phyloP scores from a whole-genome alignment of 1,140 invertebrate species.

The Neotoxoptera formosana region DNA sequence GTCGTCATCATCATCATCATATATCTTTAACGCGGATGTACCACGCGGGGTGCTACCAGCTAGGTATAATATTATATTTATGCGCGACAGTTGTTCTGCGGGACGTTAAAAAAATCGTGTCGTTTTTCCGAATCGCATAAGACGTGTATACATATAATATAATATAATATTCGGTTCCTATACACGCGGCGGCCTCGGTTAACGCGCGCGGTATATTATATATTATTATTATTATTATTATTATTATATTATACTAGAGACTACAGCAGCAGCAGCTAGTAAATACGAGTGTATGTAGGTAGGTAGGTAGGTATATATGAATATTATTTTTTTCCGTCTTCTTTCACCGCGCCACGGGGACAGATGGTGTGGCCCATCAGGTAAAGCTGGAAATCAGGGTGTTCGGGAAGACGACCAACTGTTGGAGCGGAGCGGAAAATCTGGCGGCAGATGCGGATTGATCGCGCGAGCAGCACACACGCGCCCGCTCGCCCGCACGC shows the following conservation, averaged over 20 bases:
- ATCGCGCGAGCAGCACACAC: constrained; percentile 39
- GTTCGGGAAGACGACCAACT: constrained; percentile 55
- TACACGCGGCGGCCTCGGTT: too few relatives aligned
- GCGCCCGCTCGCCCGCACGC: not conserved
- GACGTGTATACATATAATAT: too few relatives aligned
- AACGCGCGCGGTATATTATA: not conserved
- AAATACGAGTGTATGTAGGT: not conserved
- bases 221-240: too few relatives aligned
- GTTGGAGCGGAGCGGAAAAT: constrained; percentile 56
- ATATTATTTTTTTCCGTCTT: constrained; percentile 3
- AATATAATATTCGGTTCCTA: not conserved
- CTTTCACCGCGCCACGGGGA: constrained; percentile 21
- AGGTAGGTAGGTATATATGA: not conserved
- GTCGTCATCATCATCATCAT: not conserved
- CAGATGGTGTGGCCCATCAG: constrained; percentile 47
- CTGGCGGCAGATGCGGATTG: constrained; percentile 58
- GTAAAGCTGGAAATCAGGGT: constrained; percentile 57
- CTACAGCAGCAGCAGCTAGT: not conserved
- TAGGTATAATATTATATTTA: not conserved
- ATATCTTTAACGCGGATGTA: not conserved
- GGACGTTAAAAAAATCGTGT: constrained; percentile 25
- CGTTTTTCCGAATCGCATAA: constrained; percentile 28
- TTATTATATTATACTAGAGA: not conserved
- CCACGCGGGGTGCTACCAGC: not conserved
- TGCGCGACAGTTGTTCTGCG: constrained; percentile 45